These are phyloP conservation scores for Corythaixoides concolor DNA, from an alignment of 2,113 vertebrate species.

Conservation along the genomic window DNA sequence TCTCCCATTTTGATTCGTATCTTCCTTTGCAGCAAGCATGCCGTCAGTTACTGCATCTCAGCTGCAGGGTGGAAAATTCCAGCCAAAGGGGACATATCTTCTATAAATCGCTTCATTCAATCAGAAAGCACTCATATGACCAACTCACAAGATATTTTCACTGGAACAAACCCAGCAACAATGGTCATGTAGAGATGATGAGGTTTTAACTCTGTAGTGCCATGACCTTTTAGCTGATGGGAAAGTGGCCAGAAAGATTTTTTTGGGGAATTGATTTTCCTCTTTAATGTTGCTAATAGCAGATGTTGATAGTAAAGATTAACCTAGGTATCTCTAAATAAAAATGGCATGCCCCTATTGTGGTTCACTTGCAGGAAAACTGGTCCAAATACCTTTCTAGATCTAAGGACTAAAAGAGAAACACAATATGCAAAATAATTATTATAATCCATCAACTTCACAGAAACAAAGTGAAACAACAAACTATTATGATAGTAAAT, in stretches of 20 bases:
- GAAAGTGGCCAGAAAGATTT: neutral
- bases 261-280: conserved; percentile 14
- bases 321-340: neutral
- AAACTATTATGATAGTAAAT: conserved; percentile 14
- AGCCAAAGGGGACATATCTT: neutral
- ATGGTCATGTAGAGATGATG: neutral
- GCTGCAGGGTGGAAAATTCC: neutral
- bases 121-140: neutral
- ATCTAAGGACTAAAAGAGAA: neutral
- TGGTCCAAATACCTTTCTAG: neutral
- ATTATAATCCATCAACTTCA: conserved; percentile 16
- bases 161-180: neutral
- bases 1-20: neutral
- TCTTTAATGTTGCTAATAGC: neutral
- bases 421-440: neutral
- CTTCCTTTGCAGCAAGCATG: neutral
- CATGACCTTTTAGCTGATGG: neutral
- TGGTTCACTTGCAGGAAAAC: neutral
- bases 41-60: neutral
- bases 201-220: neutral
- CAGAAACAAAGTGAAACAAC: conserved; percentile 27
- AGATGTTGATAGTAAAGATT: conserved; percentile 24
- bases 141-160: neutral
- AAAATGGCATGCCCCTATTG: neutral
- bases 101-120: neutral